These are phyloP conservation scores for Crax fasciolata DNA, from an alignment of 2,797 vertebrate species.

Conservation along the genomic window DNA sequence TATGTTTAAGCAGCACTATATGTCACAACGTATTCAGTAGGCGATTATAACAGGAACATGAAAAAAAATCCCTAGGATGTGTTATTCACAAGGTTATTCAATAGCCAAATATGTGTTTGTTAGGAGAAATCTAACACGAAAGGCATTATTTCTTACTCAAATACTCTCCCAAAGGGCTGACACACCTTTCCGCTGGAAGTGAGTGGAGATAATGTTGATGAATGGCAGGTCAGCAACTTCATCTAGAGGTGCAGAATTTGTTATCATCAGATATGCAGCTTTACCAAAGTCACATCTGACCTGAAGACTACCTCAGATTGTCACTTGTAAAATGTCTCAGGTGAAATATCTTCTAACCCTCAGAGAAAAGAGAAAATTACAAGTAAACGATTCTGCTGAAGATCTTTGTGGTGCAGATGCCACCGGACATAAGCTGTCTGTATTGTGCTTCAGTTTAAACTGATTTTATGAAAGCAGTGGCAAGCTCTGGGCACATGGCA, in stretches of 20 bases:
- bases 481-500: neutral
- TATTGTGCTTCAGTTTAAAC: neutral
- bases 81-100: neutral
- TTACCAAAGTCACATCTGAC: neutral
- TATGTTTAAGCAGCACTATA: neutral
- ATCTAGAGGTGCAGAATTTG: neutral
- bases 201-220: neutral
- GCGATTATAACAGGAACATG: neutral
- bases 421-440: neutral
- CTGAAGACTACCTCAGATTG: slow-evolving; percentile 4
- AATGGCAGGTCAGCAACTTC: slow-evolving; percentile 17
- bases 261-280: slow-evolving; percentile 25
- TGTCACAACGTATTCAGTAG: neutral
- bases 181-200: neutral
- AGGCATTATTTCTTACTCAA: neutral
- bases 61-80: neutral
- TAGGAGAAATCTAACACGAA: neutral
- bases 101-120: neutral
- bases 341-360: slow-evolving; percentile 33
- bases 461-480: neutral
- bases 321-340: neutral
- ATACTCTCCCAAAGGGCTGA: neutral
- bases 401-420: neutral
- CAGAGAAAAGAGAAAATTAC: slow-evolving; percentile 42
- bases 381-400: neutral